These are phyloP conservation scores for Drosophila tanythrix DNA, from an alignment of 2,888 invertebrate species.

Conservation along the genomic window DNA sequence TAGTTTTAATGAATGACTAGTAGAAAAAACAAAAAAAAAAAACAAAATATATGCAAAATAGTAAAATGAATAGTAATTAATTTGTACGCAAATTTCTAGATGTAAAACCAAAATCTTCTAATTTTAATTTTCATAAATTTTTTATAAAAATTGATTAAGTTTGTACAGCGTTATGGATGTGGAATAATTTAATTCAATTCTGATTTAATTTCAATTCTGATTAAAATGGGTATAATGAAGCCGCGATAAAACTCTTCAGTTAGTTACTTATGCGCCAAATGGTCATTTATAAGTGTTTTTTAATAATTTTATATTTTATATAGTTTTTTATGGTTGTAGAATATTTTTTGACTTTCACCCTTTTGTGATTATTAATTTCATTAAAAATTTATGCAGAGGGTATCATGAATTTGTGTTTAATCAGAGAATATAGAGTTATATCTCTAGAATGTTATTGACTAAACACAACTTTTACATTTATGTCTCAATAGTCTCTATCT, in stretches of 20 bases:
- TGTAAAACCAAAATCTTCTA: neutral
- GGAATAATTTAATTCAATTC: neutral
- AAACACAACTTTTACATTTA: neutral
- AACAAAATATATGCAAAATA: neutral
- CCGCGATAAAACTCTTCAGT: neutral
- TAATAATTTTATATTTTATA: too few species aligned
- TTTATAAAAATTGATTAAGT: neutral
- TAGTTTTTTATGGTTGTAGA: neutral
- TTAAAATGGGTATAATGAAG: too few species aligned
- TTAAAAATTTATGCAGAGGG: neutral
- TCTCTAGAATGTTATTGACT: neutral
- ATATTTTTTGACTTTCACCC: neutral
- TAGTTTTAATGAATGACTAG: neutral
- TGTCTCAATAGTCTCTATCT: neutral
- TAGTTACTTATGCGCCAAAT: neutral
- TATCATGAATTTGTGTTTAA: neutral
- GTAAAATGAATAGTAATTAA: neutral
- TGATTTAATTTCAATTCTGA: too few species aligned
- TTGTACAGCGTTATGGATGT: neutral
- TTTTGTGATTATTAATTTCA: neutral
- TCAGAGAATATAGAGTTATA: neutral
- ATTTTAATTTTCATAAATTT: too few species aligned
- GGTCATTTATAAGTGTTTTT: neutral
- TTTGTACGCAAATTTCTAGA: neutral
- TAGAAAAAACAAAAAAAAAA: neutral